A percentile compares a stretch with the other conserved stretches of the same genome.
phyloP scores from a whole-genome alignment of 2,797 vertebrate genomes.

The Myioborus melanocephalus region DNA sequence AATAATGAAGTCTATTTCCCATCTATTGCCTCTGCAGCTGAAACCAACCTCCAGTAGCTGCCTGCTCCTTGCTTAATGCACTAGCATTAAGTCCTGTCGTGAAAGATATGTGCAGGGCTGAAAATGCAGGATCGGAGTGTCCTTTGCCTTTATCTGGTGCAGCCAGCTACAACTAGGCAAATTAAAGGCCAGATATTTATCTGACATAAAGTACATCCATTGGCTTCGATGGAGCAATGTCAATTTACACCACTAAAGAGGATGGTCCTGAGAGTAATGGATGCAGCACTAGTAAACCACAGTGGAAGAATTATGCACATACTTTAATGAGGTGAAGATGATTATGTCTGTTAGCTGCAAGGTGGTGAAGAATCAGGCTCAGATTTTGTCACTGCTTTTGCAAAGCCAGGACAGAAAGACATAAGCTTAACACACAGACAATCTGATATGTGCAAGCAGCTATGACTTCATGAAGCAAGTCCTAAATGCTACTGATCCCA shows the following conservation, averaged over 20 bases:
- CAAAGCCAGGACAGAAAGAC: conserved; percentile 10
- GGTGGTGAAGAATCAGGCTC: background rate
- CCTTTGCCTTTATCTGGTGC: background rate
- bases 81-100: background rate
- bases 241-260: background rate
- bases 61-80: background rate
- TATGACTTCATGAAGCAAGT: background rate
- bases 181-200: background rate
- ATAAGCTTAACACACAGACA: background rate
- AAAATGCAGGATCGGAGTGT: background rate
- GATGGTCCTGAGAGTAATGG: background rate
- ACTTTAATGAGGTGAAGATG: background rate
- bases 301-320: background rate
- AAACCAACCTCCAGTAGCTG: conserved; percentile 3
- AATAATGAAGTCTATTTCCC: conserved; percentile 14
- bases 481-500: background rate
- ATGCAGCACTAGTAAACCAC: background rate
- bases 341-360: background rate
- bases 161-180: background rate
- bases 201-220: background rate
- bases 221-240: background rate
- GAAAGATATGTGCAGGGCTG: background rate
- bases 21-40: conserved; percentile 13
- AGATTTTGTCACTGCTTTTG: conserved; percentile 25
- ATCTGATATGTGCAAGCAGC: background rate